Conservation (phyloP, 2,113 vertebrate species). For the Amphilophus citrinellus region DNA sequence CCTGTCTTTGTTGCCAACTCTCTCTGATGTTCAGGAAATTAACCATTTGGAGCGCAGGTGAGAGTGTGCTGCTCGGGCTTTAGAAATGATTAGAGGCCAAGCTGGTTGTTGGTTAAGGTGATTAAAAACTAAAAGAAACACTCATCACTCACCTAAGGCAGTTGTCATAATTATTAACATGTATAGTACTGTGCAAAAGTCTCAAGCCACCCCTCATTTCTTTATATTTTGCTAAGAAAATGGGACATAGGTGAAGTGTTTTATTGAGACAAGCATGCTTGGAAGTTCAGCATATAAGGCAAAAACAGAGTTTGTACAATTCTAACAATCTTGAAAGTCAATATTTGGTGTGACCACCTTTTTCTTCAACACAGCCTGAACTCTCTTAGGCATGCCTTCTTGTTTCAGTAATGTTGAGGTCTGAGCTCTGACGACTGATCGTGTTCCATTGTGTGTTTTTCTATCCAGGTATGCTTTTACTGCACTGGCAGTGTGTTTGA, state of each 20-base stretch:
- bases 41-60: conserved; percentile 67
- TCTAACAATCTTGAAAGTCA: background rate
- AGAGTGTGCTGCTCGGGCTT: conserved; percentile 16
- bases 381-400: background rate
- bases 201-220: background rate
- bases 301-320: too few species aligned
- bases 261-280: background rate
- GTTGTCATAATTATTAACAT: conserved; percentile 38
- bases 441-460: background rate
- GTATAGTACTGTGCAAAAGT: background rate
- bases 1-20: conserved; percentile 67
- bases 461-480: background rate
- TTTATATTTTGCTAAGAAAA: conserved; percentile 1
- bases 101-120: conserved; percentile 23
- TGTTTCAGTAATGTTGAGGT: background rate
- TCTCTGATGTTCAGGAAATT: conserved; percentile 75
- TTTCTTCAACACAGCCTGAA: too few species aligned
- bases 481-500: too few species aligned
- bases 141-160: conserved; percentile 28
- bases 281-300: too few species aligned
- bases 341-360: background rate
- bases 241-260: background rate
- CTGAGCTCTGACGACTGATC: background rate
- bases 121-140: conserved; percentile 25
- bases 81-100: conserved; percentile 27